Evolutionary conservation across 2,113 vertebrate species (phyloP), one percentile per base, ranked within the genome.

Genomic region (Osmerus mordax): DNA sequence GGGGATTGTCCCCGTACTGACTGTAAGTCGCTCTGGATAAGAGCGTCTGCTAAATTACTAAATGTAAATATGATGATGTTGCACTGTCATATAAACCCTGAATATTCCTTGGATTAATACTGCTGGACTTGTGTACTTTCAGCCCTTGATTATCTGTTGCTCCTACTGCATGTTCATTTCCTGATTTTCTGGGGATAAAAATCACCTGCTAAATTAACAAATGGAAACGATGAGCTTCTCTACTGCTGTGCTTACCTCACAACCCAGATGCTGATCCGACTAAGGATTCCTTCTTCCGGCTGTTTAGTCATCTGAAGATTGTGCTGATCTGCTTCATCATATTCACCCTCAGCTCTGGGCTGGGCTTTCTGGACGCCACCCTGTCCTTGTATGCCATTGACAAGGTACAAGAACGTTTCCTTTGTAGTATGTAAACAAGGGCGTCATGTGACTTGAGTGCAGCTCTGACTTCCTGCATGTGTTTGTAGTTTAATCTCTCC

Each of bases 361-460:
- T 99, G 51, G 93, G 93, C 51, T 97, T 98, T 88, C 86, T 98
- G 58, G 97, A 98, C 72, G 93, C 96, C 6, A 97, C 94, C 0
- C 88, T 99, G 87, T 97, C 97, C 21, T 87, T 98, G 0, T 98
- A 95, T 86, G 92, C 96, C 36, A 83, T 94, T 23, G 69, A 94
- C 60, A 94, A 89, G 88, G 97, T 98, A 87, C 41, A 80, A 58
- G 29, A 66, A 54, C 1, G 12, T 3, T n/a, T 47, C 14, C 4
- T 14, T 47, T 56, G n/a, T 3, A 56, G 15, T 56, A 14, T 56
- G 3, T 56, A n/a, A 56, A 56, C 16, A 16, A n/a, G 9, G 15
- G 54, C 2, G 3, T 56, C 54, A 56, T 47, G 6, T 62, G 60
- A 28, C 13, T 2, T 18, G 62, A 64, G 29, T 14, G n/a, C 28